Conservation (phyloP, 1,140 invertebrate species). For the Holcopasites calliopsidis region DNA sequence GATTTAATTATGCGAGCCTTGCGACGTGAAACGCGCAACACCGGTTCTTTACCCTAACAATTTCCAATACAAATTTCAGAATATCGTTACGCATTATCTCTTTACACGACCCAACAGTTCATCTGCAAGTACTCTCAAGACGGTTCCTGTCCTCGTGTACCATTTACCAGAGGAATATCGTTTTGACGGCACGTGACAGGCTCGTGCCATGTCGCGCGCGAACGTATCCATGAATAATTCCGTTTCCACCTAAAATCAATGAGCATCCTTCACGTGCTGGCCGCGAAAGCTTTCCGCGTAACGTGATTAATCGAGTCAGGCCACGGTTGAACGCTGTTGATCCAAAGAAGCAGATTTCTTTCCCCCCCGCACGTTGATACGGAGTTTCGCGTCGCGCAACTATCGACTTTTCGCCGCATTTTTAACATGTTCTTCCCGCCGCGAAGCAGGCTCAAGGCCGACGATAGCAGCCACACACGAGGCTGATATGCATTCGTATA, state of each 20-base stretch:
- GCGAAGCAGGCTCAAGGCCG: neutral
- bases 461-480: neutral
- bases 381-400: neutral
- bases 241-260: conserved; percentile 21
- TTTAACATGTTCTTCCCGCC: neutral
- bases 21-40: neutral
- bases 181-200: neutral
- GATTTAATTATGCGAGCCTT: neutral
- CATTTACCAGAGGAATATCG: no score
- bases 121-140: no score
- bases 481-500: neutral
- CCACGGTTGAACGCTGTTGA: neutral
- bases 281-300: neutral
- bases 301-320: conserved; percentile 1
- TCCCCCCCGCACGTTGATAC: neutral
- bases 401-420: conserved; percentile 13
- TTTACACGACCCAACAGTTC: no score
- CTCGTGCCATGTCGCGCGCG: neutral
- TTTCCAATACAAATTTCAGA: no score
- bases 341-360: conserved; percentile 4
- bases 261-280: conserved; percentile 14
- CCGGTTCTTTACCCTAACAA: no score
- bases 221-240: conserved; percentile 33
- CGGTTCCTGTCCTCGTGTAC: no score
- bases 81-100: no score